phyloP scores from a whole-genome alignment of 1,140 invertebrate genomes.

The Cylas formicarius region DNA sequence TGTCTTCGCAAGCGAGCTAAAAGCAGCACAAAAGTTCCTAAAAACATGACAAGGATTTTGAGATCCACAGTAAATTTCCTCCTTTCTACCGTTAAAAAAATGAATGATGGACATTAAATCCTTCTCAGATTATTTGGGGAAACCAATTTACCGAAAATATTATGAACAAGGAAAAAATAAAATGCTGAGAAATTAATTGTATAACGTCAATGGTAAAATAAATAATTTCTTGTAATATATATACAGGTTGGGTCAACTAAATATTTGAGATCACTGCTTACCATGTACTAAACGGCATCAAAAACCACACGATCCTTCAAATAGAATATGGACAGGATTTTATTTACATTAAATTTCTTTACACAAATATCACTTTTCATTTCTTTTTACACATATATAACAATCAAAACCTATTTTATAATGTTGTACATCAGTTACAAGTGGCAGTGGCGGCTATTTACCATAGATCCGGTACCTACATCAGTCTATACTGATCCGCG shows the following conservation, averaged over 20 bases:
- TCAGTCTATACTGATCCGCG: constrained; percentile 33
- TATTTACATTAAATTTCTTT: constrained; percentile 21
- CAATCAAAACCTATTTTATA: constrained; percentile 26
- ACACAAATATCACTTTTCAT: constrained; percentile 24
- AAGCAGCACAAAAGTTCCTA: constrained; percentile 1
- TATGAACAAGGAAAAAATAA: constrained; percentile 7
- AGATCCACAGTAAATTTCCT: constrained; percentile 11
- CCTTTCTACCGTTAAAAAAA: constrained; percentile 9
- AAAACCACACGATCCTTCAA: constrained; percentile 5
- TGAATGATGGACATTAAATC: constrained; percentile 15
- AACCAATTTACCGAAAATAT: constrained; percentile 13
- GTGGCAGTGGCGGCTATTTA: constrained; percentile 36
- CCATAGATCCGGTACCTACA: constrained; percentile 23
- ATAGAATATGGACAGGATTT: constrained; percentile 14
- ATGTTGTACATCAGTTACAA: constrained; percentile 38
- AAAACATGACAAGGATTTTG: constrained; percentile 11
- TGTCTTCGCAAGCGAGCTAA: neutral
- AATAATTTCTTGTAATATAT: constrained; percentile 15
- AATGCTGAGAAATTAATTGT: constrained; percentile 15
- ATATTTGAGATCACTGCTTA: constrained; percentile 21
- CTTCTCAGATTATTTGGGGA: too few relatives aligned
- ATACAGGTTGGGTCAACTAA: constrained; percentile 18
- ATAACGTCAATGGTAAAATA: constrained; percentile 19
- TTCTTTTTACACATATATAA: constrained; percentile 22
- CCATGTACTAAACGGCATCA: constrained; percentile 7